Evolutionary conservation across 1,140 invertebrate genomes (phyloP).

Genomic region (Neoseiulus cucumeris): DNA sequence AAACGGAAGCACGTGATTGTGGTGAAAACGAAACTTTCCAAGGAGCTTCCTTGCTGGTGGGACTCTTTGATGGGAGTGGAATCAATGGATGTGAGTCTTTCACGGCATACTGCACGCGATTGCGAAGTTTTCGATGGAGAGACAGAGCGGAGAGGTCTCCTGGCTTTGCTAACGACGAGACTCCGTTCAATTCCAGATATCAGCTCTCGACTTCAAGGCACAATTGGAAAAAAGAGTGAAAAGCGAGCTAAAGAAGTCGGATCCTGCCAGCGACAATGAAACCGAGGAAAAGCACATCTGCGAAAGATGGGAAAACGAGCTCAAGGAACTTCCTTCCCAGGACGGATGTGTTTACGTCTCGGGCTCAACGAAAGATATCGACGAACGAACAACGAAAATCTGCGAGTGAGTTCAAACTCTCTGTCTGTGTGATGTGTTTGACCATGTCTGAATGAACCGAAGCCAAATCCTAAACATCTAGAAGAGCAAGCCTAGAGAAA

Average conservation of each 20-base stretch:
- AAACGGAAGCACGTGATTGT: constrained; percentile 27
- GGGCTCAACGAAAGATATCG: constrained; percentile 1
- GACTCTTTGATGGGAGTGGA: constrained; percentile 23
- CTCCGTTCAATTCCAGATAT: not conserved
- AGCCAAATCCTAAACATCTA: no score
- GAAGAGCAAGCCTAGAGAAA: no score
- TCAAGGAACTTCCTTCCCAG: not conserved
- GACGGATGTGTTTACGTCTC: constrained; percentile 1
- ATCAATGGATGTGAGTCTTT: constrained; percentile 19
- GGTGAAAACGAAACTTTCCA: constrained; percentile 24
- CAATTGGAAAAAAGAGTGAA: not conserved
- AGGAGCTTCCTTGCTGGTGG: constrained; percentile 24
- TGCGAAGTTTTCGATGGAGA: no score
- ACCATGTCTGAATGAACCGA: no score
- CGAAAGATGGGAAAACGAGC: not conserved
- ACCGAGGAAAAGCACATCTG: constrained; percentile 1
- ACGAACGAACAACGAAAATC: not conserved
- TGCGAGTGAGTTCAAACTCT: not conserved
- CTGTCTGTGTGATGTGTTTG: no score
- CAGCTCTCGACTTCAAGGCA: not conserved
- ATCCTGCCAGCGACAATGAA: not conserved
- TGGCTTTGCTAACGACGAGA: no score
- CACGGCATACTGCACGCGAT: not conserved
- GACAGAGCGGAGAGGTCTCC: no score
- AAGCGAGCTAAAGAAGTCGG: not conserved